phyloP scores from a whole-genome alignment of 2,888 invertebrate genomes.

The Kuschelorhynchus macadamiae region DNA sequence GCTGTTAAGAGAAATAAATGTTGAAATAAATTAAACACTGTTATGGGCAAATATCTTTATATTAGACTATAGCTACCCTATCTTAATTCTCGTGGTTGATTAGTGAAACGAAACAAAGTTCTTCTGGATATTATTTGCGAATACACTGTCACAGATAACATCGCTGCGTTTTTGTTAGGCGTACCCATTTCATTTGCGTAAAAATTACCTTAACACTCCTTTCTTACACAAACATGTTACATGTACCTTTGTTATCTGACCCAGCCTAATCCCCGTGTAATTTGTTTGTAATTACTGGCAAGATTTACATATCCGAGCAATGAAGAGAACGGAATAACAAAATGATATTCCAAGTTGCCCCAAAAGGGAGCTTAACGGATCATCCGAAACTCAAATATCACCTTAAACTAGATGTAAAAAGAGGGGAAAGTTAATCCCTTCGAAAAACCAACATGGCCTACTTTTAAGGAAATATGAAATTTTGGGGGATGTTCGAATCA shows the following conservation, averaged over 20 bases:
- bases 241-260: constrained; percentile 24
- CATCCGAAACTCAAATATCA: constrained; percentile 54
- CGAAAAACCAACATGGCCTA: constrained; percentile 47
- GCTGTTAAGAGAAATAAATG: too few species aligned
- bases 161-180: too few species aligned
- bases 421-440: constrained; percentile 50
- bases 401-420: constrained; percentile 54
- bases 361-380: constrained; percentile 55
- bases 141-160: too few species aligned
- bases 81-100: too few species aligned
- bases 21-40: too few species aligned
- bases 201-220: constrained; percentile 18
- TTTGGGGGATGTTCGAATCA: constrained; percentile 5
- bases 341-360: constrained; percentile 47
- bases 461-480: constrained; percentile 32
- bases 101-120: too few species aligned
- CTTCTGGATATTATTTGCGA: too few species aligned
- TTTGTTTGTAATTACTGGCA: constrained; percentile 43
- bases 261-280: constrained; percentile 40
- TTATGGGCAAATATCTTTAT: too few species aligned
- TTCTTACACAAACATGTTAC: constrained; percentile 18
- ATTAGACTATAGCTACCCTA: too few species aligned
- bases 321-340: constrained; percentile 45
- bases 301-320: constrained; percentile 48
- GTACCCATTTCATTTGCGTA: too few species aligned